Conservation (phyloP, 1,140 invertebrate species). For the Trypoxylus dichotomus region DNA sequence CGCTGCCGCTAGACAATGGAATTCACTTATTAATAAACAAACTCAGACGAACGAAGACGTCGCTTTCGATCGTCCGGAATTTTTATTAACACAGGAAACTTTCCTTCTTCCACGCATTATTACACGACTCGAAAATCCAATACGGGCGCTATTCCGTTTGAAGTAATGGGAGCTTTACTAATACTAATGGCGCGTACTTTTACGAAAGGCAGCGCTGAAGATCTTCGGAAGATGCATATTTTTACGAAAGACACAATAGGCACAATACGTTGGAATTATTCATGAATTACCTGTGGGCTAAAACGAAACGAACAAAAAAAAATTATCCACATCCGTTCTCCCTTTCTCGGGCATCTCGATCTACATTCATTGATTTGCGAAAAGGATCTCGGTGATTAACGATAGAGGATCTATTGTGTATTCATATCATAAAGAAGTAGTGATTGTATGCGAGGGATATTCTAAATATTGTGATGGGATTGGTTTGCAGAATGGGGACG, state of each 20-base stretch:
- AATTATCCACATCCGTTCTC: constrained; percentile 13
- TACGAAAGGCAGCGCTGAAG: background rate
- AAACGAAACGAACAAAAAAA: constrained; percentile 1
- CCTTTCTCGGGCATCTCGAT: background rate
- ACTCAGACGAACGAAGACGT: background rate
- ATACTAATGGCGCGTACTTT: constrained; percentile 10
- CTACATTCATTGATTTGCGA: constrained; percentile 14
- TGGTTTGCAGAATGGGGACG: too few species aligned
- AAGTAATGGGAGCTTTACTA: constrained; percentile 16
- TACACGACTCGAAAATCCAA: background rate
- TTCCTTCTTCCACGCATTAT: background rate
- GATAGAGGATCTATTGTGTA: background rate
- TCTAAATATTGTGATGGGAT: background rate
- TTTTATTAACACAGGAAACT: constrained; percentile 1
- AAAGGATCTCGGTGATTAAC: background rate
- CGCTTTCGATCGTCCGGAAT: background rate
- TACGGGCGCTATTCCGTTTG: background rate
- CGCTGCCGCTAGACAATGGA: background rate
- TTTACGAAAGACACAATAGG: constrained; percentile 6
- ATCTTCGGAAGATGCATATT: constrained; percentile 25
- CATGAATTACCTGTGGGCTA: constrained; percentile 15
- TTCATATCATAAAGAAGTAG: background rate
- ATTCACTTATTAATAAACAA: constrained; percentile 10
- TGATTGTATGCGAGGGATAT: background rate
- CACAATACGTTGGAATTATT: constrained; percentile 18